phyloP scores from a whole-genome alignment of 2,888 invertebrate genomes.

The Argyresthia goedartella region DNA sequence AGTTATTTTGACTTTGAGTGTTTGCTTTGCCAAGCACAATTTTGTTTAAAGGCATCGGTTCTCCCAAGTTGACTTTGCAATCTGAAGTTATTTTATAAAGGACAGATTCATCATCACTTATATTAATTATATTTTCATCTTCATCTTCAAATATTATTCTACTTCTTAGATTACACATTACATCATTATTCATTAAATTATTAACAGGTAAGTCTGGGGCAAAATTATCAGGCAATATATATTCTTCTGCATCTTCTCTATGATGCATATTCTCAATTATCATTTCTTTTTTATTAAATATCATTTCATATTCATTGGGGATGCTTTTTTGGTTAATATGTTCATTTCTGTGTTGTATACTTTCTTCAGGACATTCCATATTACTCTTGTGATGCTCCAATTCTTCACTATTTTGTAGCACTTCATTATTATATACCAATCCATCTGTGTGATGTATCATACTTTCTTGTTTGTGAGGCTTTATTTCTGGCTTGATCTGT shows the following conservation, averaged over 20 bases:
- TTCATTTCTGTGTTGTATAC: not conserved
- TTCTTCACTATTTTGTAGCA: not conserved
- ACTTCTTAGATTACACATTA: conserved; percentile 6
- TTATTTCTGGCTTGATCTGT: conserved; percentile 7
- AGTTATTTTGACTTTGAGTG: not conserved
- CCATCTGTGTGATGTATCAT: not conserved
- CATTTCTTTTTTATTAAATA: not conserved
- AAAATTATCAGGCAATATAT: not conserved
- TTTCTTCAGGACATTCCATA: not conserved
- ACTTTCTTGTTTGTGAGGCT: not conserved
- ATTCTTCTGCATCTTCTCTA: conserved; percentile 14
- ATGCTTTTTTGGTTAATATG: not conserved
- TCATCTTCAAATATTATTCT: conserved; percentile 21
- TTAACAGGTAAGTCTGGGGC: too few species aligned
- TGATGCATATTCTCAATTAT: not conserved
- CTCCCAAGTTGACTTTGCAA: not conserved
- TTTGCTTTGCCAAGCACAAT: not conserved
- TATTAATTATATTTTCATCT: not conserved
- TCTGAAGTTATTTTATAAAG: not conserved
- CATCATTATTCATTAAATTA: too few species aligned
- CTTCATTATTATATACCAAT: too few species aligned
- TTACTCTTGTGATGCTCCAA: not conserved
- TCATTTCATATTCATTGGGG: not conserved
- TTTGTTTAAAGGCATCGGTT: not conserved
- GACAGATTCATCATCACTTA: not conserved